These are phyloP conservation scores for Triops cancriformis DNA, from an alignment of 1,140 invertebrate species.

Conservation along the genomic window DNA sequence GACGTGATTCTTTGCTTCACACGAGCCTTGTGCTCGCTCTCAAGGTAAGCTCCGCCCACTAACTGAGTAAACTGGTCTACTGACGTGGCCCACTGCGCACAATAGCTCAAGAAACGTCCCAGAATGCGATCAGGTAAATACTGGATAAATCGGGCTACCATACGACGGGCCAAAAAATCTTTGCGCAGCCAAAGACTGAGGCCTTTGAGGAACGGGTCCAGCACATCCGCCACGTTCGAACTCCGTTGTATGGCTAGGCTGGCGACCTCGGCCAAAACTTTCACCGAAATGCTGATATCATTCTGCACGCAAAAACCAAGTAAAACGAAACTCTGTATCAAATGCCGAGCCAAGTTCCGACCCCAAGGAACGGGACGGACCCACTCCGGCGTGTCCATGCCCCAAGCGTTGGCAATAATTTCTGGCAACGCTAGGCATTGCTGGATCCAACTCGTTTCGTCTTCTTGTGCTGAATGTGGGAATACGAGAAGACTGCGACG, in stretches of 20 bases:
- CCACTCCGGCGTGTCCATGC: constrained; percentile 28
- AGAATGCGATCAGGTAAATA: background rate
- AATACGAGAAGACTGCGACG: background rate
- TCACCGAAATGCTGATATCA: constrained; percentile 30
- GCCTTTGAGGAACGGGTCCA: background rate
- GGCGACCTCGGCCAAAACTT: constrained; percentile 32
- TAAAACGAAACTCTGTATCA: constrained; percentile 35
- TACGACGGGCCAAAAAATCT: background rate
- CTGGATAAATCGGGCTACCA: background rate
- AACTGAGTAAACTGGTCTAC: background rate
- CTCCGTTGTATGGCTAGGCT: constrained; percentile 32
- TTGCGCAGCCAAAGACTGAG: background rate
- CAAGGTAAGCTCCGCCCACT: background rate
- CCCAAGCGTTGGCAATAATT: constrained; percentile 34
- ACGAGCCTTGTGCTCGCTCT: background rate
- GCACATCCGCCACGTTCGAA: background rate
- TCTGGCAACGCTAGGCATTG: constrained; percentile 34
- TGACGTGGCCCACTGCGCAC: background rate
- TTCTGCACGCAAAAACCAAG: constrained; percentile 34
- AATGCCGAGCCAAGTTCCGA: constrained; percentile 28
- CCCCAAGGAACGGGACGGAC: constrained; percentile 26
- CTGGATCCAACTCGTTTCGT: constrained; percentile 32
- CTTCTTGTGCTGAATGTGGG: background rate
- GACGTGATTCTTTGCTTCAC: background rate
- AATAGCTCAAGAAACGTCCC: background rate